These are phyloP conservation scores for Falco columbarius DNA, from an alignment of 2,797 vertebrate species.

Conservation along the genomic window DNA sequence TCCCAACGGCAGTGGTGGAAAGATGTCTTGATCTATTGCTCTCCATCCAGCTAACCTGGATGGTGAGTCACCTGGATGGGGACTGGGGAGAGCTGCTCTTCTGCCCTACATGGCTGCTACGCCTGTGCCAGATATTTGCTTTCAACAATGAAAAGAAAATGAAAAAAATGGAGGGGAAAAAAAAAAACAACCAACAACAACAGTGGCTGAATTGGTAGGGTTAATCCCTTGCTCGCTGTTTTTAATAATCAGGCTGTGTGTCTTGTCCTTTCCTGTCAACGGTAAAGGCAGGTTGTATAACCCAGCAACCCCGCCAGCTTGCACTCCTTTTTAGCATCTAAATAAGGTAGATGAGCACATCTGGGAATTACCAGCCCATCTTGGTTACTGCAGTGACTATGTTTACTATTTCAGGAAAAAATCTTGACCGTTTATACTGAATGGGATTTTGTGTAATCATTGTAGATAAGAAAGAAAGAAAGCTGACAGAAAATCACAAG, in stretches of 20 bases:
- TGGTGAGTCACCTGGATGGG: neutral
- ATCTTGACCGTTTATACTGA: neutral
- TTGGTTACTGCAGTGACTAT: neutral
- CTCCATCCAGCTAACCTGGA: neutral
- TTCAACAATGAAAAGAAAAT: neutral
- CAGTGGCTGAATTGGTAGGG: neutral
- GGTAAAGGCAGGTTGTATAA: neutral
- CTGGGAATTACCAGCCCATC: neutral
- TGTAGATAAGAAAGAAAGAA: neutral
- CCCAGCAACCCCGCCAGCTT: neutral
- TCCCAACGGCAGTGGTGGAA: neutral
- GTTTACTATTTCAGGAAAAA: neutral
- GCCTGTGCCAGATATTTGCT: neutral
- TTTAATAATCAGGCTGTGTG: neutral
- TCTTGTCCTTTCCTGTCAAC: neutral
- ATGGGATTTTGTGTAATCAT: neutral
- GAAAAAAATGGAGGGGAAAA: too few species aligned
- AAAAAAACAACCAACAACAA: neutral
- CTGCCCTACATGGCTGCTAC: accelerated
- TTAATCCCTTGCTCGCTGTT: neutral
- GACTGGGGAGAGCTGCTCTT: neutral
- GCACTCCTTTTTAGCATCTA: neutral
- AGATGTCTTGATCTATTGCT: neutral
- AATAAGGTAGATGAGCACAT: neutral
- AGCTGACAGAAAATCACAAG: neutral